phyloP scores from a whole-genome alignment of 2,888 invertebrate genomes.

The Chouioia cunea region DNA sequence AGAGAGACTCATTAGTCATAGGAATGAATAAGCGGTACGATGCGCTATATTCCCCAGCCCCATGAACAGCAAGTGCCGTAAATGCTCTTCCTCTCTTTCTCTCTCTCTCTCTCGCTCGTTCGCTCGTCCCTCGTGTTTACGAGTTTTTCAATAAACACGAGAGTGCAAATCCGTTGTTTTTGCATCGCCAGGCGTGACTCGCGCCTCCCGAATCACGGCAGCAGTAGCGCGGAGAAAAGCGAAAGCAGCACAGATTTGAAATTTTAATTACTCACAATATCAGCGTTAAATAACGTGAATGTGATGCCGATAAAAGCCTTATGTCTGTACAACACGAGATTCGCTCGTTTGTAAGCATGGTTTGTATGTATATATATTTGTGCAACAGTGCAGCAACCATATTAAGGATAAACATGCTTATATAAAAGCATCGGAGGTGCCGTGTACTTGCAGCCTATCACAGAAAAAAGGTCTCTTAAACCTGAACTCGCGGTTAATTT shows the following conservation, averaged over 20 bases:
- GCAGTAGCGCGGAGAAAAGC: too few species aligned
- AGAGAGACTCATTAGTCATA: slow-evolving; percentile 40
- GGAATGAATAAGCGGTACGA: slow-evolving; percentile 24
- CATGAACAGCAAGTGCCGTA: background rate
- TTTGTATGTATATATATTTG: background rate
- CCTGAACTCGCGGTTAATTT: slow-evolving; percentile 30
- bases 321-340: slow-evolving; percentile 12
- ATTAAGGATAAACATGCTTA: slow-evolving; percentile 6
- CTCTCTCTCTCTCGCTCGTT: background rate
- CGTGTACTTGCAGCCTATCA: too few species aligned
- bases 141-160: background rate
- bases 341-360: background rate
- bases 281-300: slow-evolving; percentile 21
- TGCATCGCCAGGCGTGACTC: background rate
- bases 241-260: background rate
- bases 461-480: slow-evolving; percentile 32
- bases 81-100: background rate
- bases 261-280: slow-evolving; percentile 24
- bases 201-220: background rate
- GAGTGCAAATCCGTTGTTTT: background rate
- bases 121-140: slow-evolving; percentile 1
- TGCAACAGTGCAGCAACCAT: slow-evolving; percentile 12
- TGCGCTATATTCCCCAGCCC: background rate
- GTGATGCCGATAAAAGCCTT: background rate
- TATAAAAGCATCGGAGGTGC: too few species aligned